Evolutionary conservation across 1,140 invertebrate species (phyloP), one percentile per base, ranked within the genome.

Genomic region (Conopomorpha cramerella): DNA sequence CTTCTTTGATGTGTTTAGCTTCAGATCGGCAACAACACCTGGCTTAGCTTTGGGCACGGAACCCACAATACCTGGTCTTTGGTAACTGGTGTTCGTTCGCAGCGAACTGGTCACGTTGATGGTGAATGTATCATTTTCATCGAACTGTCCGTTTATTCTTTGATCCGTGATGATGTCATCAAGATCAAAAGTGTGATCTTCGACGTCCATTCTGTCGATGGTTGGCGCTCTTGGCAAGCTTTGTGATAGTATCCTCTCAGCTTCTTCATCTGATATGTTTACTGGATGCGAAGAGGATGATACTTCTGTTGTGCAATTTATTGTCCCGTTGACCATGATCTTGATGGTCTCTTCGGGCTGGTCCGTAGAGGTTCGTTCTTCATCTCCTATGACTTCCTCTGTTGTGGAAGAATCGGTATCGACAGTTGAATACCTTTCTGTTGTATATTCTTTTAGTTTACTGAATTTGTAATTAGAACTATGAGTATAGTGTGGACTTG

Each of bases 1-100:
- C 44, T 80, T 81, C 41, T 73, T 74, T 1, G 67, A 70, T 11
- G 56, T 63, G 43, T 79, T 80, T 1, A 72, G 64, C 27, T 62
- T 52, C 23, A 73, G 47, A 19, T 64, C 54, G 2, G 52, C 43
- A 13, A 68, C 46, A 8, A 68, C 49, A 6, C 52, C 36, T 38
- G 56, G 46, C 15, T 61, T 51, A 13, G 47, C n/a, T n/a, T n/a
- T n/a, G n/a, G n/a, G n/a, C n/a, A n/a, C n/a, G n/a, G n/a, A n/a
- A n/a, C n/a, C n/a, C n/a, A 31, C 10, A 25, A 23, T 7, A 43
- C 53, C 46, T 3, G 39, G 41, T 7, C 36, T 33, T 1, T 38
- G 43, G 8, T 43, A 45, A 19, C 48, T 55, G 4, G 48, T 58
- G 34, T 74, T 74, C 0, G 66, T 60, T 7, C 38, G 40, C 14